Evolutionary conservation across 2,797 vertebrate species (phyloP).

Genomic region (Anniella stebbinsi): DNA sequence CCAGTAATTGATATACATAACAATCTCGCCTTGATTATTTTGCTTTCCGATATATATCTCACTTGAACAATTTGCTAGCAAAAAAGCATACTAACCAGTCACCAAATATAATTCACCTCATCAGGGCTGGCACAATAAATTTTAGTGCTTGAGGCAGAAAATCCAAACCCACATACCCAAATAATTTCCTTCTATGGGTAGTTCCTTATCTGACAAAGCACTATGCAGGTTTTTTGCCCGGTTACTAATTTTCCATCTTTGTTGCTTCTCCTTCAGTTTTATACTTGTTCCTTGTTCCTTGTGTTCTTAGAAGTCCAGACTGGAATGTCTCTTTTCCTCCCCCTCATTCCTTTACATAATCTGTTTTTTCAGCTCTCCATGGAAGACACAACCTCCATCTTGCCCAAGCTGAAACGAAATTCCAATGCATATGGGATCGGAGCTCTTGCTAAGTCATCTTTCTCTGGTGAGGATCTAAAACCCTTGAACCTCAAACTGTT

Average conservation of each 20-base stretch:
- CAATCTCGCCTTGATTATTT: not conserved
- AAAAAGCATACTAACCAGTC: not conserved
- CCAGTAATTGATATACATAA: not conserved
- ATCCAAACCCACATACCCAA: not conserved
- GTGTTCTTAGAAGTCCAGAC: conserved; percentile 18
- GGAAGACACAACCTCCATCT: conserved; percentile 99
- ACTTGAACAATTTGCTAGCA: not conserved
- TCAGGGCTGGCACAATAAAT: not conserved
- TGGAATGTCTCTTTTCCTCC: conserved; percentile 31
- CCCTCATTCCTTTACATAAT: conserved; percentile 59
- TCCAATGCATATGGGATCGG: conserved; percentile 98
- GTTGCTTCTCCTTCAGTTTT: conserved; percentile 66
- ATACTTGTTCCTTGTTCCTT: conserved; percentile 57
- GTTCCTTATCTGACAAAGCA: not conserved
- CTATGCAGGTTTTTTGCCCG: too few relatives aligned
- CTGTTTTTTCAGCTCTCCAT: conserved; percentile 91
- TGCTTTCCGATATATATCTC: not conserved
- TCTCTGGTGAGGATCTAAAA: conserved; percentile 97
- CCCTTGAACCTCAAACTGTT: conserved; percentile 59
- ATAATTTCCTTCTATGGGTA: too few relatives aligned
- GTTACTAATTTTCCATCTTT: conserved; percentile 21
- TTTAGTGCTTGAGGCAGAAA: not conserved
- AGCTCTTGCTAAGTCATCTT: conserved; percentile 98
- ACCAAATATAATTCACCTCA: not conserved
- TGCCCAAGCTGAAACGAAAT: conserved; percentile 96